Evolutionary conservation across 2,888 invertebrate species (phyloP), one percentile per base, ranked within the genome.

Genomic region (Epirrhoe alternata): DNA sequence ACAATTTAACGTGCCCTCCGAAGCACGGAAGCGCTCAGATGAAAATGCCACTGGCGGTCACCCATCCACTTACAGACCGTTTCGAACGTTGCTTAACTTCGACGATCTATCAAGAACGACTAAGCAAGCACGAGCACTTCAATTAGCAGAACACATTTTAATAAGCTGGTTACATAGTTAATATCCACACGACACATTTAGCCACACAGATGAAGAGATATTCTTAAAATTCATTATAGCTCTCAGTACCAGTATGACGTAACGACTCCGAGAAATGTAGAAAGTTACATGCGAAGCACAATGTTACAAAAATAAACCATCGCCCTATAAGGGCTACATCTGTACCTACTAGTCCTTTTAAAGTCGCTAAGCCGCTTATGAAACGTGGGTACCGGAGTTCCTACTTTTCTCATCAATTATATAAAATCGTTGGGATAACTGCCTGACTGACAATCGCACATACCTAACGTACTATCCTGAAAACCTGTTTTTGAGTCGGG

Each of bases 271-370:
- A 74, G 70, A 71, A 74, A 74, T 72, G 70, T 76, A 70, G 72
- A 72, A 87, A 89, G 86, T 85, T 81, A 80, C 81, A 81, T 80
- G 78, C 72, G 63, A 71, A 72, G 76, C 74, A 82, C 84, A 82
- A 82, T 82, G 83, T 78, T 83, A 86, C 86, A 88, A 89, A 88
- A 92, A 90, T 86, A 85, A 83, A 82, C 77, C 71, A 77, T 74
- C 66, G 54, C 85, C 89, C 75, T 88, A 84, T 87, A 90, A 78
- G 89, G 90, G 70, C 77, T 78, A 83, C 86, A 85, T 88, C 86
- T 77, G 78, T 72, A 78, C 69, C 77, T 61, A 71, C 75, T 86
- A 84, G 84, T 84, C 89, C 87, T 90, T n/a, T 90, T 87, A 88
- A 59, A 67, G 64, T 70, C 42, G 61, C 64, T 70, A 72, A 72